Conservation (phyloP, 2,888 invertebrate species). For the Mimumesa dahlbomi region DNA sequence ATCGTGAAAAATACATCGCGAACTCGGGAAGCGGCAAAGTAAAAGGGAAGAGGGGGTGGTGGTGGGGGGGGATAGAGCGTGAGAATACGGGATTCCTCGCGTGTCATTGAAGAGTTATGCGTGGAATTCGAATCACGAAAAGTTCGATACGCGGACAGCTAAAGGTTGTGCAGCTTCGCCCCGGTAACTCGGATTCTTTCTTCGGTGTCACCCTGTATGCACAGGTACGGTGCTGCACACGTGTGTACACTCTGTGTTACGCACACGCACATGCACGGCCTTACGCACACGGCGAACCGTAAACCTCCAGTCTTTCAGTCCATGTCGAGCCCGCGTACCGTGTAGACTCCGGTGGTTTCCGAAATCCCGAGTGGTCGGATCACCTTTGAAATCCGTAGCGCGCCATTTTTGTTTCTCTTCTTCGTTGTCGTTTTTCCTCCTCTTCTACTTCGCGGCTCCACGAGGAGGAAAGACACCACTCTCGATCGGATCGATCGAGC, state of each 20-base stretch:
- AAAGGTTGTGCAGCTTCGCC: background rate
- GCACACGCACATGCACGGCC: conserved; percentile 56
- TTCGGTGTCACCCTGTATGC: conserved; percentile 60
- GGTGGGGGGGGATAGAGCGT: background rate
- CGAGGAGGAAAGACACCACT: too few relatives aligned
- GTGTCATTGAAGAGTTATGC: conserved; percentile 29
- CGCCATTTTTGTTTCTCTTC: too few relatives aligned
- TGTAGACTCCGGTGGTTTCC: conserved; percentile 61
- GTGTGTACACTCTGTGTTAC: conserved; percentile 59
- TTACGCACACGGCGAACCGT: conserved; percentile 60
- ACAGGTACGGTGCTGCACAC: conserved; percentile 59
- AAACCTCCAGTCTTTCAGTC: conserved; percentile 70
- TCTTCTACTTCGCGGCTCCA: too few relatives aligned
- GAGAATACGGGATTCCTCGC: conserved; percentile 21
- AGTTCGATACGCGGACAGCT: background rate
- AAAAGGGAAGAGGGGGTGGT: too few relatives aligned
- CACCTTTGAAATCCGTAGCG: background rate
- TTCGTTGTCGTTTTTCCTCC: too few relatives aligned
- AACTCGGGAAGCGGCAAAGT: too few relatives aligned
- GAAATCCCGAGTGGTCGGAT: conserved; percentile 33
- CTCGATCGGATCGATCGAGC: conserved; percentile 3
- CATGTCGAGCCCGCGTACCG: conserved; percentile 71
- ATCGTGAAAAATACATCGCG: too few relatives aligned
- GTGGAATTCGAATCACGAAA: conserved; percentile 32
- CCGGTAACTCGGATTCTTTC: conserved; percentile 5